These are phyloP conservation scores for Drosophila kanapiae DNA, from an alignment of 1,140 invertebrate genomes.

Conservation along the genomic window DNA sequence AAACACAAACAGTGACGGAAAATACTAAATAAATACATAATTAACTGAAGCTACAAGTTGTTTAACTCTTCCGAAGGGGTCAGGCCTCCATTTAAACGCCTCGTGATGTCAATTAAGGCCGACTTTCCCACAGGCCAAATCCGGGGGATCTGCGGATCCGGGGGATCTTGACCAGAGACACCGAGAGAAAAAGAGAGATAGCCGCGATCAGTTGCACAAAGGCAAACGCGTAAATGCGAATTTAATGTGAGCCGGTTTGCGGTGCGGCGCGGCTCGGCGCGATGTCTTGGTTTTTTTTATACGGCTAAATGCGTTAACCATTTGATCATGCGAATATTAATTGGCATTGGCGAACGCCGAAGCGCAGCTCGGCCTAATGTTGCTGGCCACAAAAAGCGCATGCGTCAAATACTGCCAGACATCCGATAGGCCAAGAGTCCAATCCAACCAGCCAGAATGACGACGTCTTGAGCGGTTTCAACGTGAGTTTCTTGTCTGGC, in stretches of 20 bases:
- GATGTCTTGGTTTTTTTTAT: conserved; percentile 74
- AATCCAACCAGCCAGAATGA: conserved; percentile 69
- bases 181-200: conserved; percentile 7
- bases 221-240: conserved; percentile 53
- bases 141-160: background rate
- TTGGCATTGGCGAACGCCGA: conserved; percentile 74
- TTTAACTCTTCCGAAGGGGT: conserved; percentile 47
- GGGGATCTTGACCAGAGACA: conserved; percentile 3
- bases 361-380: conserved; percentile 69
- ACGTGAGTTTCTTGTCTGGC: conserved; percentile 7
- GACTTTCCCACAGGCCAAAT: conserved; percentile 71
- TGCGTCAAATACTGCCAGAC: conserved; percentile 60
- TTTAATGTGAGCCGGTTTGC: conserved; percentile 77
- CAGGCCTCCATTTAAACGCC: conserved; percentile 58
- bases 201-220: conserved; percentile 73
- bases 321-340: conserved; percentile 84
- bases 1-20: conserved; percentile 46
- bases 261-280: conserved; percentile 4
- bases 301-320: conserved; percentile 83
- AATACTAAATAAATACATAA: conserved; percentile 80
- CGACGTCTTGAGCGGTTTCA: conserved; percentile 43
- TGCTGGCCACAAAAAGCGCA: conserved; percentile 67
- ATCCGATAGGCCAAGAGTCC: conserved; percentile 43
- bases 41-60: conserved; percentile 62
- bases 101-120: conserved; percentile 70